Conservation (phyloP, 2,113 vertebrate genomes). For the Leucoraja erinaceus region DNA sequence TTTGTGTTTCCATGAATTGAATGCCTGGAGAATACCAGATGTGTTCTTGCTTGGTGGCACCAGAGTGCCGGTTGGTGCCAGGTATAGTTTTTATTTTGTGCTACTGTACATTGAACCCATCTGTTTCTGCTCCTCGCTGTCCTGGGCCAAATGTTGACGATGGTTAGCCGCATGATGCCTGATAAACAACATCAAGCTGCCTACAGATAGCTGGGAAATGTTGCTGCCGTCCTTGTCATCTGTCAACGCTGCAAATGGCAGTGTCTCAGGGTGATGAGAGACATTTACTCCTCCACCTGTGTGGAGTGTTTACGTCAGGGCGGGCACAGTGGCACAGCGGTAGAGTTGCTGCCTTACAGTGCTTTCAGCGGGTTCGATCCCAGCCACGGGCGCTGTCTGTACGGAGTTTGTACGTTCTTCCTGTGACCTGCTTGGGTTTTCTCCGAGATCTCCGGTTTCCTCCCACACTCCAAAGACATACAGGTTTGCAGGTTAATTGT, state of each 20-base stretch:
- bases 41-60: background rate
- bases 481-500: too few relatives aligned
- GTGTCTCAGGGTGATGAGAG: background rate
- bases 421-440: too few relatives aligned
- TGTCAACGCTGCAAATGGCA: background rate
- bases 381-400: too few relatives aligned
- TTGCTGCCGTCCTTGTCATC: background rate
- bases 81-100: slow-evolving; percentile 4
- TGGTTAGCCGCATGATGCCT: background rate
- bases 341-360: too few relatives aligned
- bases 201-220: background rate
- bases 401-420: too few relatives aligned
- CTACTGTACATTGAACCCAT: background rate
- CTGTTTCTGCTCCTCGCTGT: background rate
- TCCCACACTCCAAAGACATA: too few relatives aligned
- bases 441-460: too few relatives aligned
- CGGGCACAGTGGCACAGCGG: too few relatives aligned
- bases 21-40: background rate
- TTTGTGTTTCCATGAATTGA: background rate
- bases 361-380: too few relatives aligned
- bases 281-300: background rate
- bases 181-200: background rate
- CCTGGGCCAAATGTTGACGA: background rate
- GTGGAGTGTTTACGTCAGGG: background rate
- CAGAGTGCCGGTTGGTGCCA: background rate